Percentiles rank a stretch among this genome's conserved stretches.
Evolutionary conservation across 2,113 vertebrate genomes (phyloP).

Genomic region (Sturnira hondurensis): DNA sequence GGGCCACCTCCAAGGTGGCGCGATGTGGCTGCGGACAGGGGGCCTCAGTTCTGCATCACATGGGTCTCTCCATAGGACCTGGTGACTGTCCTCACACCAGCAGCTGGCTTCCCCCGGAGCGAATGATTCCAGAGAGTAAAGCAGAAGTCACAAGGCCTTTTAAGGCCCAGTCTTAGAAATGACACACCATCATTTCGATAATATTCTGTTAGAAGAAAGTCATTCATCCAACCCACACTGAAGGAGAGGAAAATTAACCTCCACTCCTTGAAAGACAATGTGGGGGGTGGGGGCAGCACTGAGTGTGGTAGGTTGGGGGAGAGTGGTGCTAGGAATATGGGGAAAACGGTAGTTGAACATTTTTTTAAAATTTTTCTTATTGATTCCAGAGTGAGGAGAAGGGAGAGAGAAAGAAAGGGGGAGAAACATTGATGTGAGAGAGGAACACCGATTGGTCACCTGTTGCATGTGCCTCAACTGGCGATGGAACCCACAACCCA

Average conservation of each 20-base stretch:
- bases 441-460: no score
- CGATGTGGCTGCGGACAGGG: rapidly evolving
- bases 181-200: neutral
- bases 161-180: neutral
- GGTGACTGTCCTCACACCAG: neutral
- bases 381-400: no score
- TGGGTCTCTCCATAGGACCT: neutral
- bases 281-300: no score
- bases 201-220: neutral
- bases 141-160: neutral
- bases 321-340: no score
- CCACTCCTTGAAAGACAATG: neutral
- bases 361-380: no score
- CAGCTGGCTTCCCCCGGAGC: neutral
- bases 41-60: neutral
- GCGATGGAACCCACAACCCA: no score
- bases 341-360: no score
- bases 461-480: no score
- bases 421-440: no score
- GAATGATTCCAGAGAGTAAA: neutral
- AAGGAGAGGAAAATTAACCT: neutral
- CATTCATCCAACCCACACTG: neutral
- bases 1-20: rapidly evolving
- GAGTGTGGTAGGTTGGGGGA: no score
- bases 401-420: no score